Base-by-base conservation (phyloP, 2,888 invertebrate genomes). In the Pachydiplax longipennis region DNA sequence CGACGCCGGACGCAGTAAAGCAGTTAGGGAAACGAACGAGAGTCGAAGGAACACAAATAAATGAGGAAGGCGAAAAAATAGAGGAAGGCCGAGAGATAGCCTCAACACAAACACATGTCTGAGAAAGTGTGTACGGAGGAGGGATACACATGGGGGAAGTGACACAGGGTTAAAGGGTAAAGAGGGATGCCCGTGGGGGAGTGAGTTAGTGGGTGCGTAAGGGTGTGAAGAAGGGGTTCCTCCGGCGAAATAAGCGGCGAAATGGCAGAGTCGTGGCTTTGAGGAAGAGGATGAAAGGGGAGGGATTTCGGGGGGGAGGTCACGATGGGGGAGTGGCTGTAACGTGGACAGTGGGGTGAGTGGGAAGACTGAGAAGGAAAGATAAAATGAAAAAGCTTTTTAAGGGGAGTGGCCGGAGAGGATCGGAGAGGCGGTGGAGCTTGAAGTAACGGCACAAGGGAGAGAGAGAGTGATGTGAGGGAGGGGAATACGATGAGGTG, bases 351-450 rank as follows among this genome's bases (percentile, higher is more conserved):
- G 61, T 37, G 87, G 48, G 25, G 82, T 44, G 82, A 22, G 40
- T n/a, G 2, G 15, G 83, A 31, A 61, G 87, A 61, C 87, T 87
- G 87, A 87, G 87, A 22, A 37, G 58, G 61, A 35, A 13, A 87
- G 87, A 87, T 87, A 87, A 87, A 87, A 87, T 61, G 87, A 37
- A 35, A 61, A 87, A 53, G 61, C 87, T 61, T 61, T 87, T 37
- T 31, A 18, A 25, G 25, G 44, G 44, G 53, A 48, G 83, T 31
- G 35, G 82, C 13, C 25, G 40, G 82, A 48, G 81, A 25, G 81
- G 15, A 48, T 25, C n/a, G 31, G 53, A 31, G 31, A 13, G 83
- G 25, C 58, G 35, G 31, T 83, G 53, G 58, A 83, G 83, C 53
- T 53, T 83, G 83, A 83, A 53, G 25, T 53, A 58, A 53, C 31